phyloP scores from a whole-genome alignment of 2,113 vertebrate species.

The Ictidomys tridecemlineatus region DNA sequence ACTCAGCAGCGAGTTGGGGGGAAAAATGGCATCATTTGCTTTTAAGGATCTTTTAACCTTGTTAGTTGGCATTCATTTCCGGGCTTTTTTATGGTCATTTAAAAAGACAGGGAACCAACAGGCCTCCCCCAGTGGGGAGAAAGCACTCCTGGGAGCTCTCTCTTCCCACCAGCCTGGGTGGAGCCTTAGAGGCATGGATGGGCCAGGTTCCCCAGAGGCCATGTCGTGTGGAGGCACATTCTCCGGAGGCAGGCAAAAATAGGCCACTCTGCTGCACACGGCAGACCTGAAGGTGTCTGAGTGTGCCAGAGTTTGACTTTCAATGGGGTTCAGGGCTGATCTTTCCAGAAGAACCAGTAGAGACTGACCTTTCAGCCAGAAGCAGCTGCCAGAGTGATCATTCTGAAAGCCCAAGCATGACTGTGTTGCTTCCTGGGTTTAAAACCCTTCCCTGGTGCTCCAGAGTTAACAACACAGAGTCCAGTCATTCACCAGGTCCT shows the following conservation, averaged over 20 bases:
- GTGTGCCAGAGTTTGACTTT: not conserved
- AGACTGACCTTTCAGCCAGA: not conserved
- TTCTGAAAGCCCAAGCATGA: not conserved
- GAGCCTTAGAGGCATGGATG: fast-evolving
- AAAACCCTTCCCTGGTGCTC: not conserved
- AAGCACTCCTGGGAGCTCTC: not conserved
- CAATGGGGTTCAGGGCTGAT: not conserved
- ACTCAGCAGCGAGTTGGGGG: constrained; percentile 74
- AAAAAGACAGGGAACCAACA: constrained; percentile 58
- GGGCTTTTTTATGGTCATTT: constrained; percentile 74
- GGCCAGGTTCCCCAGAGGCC: not conserved
- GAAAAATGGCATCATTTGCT: constrained; percentile 69
- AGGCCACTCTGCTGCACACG: not conserved
- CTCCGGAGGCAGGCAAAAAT: not conserved
- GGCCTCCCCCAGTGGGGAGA: not conserved
- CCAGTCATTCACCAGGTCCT: not conserved
- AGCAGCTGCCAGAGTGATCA: not conserved
- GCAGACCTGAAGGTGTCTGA: not conserved
- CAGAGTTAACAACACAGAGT: not conserved
- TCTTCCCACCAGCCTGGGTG: not conserved
- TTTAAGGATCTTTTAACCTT: constrained; percentile 82
- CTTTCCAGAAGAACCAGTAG: not conserved
- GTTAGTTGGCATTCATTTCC: constrained; percentile 61
- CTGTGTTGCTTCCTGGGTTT: not conserved
- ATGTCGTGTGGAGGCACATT: not conserved